A percentile compares a stretch with the other conserved stretches of the same genome.
phyloP scores from a whole-genome alignment of 2,888 invertebrate species.

The Drosophila helvetica region DNA sequence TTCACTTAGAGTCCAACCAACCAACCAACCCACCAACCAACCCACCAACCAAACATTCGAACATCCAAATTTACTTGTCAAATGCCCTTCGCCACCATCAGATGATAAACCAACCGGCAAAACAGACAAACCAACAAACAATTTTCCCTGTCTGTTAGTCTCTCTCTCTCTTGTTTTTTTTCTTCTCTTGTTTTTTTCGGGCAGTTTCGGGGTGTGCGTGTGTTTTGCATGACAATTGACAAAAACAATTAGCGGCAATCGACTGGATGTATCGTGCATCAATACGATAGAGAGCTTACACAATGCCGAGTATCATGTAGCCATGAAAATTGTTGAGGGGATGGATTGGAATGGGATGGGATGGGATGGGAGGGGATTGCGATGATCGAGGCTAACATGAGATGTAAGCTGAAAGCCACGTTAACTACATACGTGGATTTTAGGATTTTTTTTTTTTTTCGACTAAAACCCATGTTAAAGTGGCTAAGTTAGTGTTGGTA shows the following conservation, averaged over 20 bases:
- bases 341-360: neutral
- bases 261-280: neutral
- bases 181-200: neutral
- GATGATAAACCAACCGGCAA: constrained; percentile 13
- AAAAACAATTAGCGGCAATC: constrained; percentile 62
- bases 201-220: constrained; percentile 20
- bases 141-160: constrained; percentile 17
- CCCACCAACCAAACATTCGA: constrained; percentile 12
- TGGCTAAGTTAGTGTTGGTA: no score
- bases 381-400: neutral
- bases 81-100: constrained; percentile 5
- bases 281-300: constrained; percentile 1
- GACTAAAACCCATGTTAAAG: no score
- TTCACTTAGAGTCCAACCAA: constrained; percentile 3
- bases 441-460: no score
- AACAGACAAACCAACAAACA: constrained; percentile 14
- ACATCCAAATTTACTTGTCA: constrained; percentile 23
- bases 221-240: constrained; percentile 64
- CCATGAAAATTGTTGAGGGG: neutral
- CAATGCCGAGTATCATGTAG: neutral
- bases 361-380: neutral
- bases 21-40: neutral
- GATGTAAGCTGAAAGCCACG: neutral
- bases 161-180: constrained; percentile 12
- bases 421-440: no score